Evolutionary conservation across 1,140 invertebrate species (phyloP).

Genomic region (Drosophila sechellia): DNA sequence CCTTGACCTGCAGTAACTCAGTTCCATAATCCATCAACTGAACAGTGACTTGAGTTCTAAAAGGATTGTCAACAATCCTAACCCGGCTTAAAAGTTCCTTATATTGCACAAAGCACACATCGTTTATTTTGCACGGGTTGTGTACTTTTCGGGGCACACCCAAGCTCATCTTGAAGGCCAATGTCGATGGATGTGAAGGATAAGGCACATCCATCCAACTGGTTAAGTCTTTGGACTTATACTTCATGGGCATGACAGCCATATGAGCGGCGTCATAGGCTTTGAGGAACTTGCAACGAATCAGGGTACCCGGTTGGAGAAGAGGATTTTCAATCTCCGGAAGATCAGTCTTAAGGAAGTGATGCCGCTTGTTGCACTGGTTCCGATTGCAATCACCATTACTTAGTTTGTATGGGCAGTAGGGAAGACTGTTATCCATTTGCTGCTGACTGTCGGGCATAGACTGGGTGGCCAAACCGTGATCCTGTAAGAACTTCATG

Average conservation of each 20-base stretch:
- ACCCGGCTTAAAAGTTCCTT: constrained; percentile 30
- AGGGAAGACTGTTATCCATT: not conserved
- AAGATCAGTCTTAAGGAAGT: constrained; percentile 14
- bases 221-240: not conserved
- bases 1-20: constrained; percentile 20
- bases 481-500: constrained; percentile 25
- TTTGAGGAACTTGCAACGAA: constrained; percentile 35
- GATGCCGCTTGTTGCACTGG: constrained; percentile 40
- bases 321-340: not conserved
- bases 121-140: not conserved
- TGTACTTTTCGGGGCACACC: constrained; percentile 3
- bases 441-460: constrained; percentile 2
- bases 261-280: constrained; percentile 38
- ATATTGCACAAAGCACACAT: constrained; percentile 42
- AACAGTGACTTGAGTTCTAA: constrained; percentile 16
- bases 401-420: constrained; percentile 15
- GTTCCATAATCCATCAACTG: constrained; percentile 56
- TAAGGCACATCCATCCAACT: constrained; percentile 17
- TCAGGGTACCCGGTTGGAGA: constrained; percentile 4
- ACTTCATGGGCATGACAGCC: constrained; percentile 35
- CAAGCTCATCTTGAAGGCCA: constrained; percentile 27
- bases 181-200: not conserved
- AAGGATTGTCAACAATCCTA: constrained; percentile 28
- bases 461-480: constrained; percentile 16
- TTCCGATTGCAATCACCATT: constrained; percentile 22